Conservation (phyloP, 2,797 vertebrate genomes). For the Threskiornis aethiopicus region DNA sequence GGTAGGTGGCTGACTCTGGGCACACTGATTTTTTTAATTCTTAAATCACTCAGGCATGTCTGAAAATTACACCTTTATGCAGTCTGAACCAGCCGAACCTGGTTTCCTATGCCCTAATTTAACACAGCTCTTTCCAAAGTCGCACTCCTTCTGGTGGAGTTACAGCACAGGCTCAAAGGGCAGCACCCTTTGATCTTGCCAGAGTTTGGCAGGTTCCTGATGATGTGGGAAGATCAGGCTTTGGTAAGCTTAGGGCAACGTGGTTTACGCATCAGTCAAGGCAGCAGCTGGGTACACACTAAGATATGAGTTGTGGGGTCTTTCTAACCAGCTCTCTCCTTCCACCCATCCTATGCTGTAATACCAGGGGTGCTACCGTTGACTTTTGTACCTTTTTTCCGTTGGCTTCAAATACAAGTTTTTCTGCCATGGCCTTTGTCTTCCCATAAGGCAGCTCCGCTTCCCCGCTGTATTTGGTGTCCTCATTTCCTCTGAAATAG, state of each 20-base stretch:
- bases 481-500: constrained; percentile 41
- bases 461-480: not conserved
- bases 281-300: not conserved
- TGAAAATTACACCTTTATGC: not conserved
- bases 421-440: constrained; percentile 43
- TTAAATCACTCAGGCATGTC: not conserved
- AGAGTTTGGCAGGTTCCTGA: not conserved
- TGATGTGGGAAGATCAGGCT: not conserved
- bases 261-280: not conserved
- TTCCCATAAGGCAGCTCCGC: constrained; percentile 51
- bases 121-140: not conserved
- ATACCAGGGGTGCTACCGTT: not conserved
- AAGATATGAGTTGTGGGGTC: not conserved
- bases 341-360: not conserved
- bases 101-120: not conserved
- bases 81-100: not conserved
- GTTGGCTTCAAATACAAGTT: not conserved
- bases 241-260: not conserved
- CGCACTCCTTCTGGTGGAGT: not conserved
- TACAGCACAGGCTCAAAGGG: not conserved
- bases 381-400: constrained; percentile 2
- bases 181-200: not conserved
- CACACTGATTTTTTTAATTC: not conserved
- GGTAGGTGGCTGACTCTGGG: not conserved
- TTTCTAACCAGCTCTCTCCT: not conserved